Conservation (phyloP, 2,797 vertebrate genomes). For the Hippoglossus hippoglossus region DNA sequence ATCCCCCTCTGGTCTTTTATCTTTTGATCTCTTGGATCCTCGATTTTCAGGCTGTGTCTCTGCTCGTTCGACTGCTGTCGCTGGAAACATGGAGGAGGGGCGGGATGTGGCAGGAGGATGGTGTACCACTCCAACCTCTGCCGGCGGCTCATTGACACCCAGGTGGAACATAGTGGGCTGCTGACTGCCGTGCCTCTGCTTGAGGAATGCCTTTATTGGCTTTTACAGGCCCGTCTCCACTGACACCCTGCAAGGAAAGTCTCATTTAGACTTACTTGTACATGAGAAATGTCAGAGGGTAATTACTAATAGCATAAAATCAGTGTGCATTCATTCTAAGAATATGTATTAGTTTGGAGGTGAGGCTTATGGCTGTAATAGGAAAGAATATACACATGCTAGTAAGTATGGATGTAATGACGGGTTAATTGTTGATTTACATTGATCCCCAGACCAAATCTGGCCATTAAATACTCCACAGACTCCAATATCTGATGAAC, state of each 20-base stretch:
- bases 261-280: slow-evolving; percentile 58
- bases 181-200: slow-evolving; percentile 51
- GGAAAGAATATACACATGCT: no score
- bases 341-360: no score
- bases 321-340: neutral
- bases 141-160: slow-evolving; percentile 62
- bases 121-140: slow-evolving; percentile 5
- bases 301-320: neutral
- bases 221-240: slow-evolving; percentile 27
- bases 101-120: slow-evolving; percentile 22
- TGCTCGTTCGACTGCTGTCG: slow-evolving; percentile 6
- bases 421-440: neutral
- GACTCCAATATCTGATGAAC: slow-evolving; percentile 3
- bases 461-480: neutral
- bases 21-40: slow-evolving; percentile 36
- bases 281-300: slow-evolving; percentile 36
- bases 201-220: slow-evolving; percentile 58
- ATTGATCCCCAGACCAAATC: neutral
- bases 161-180: slow-evolving; percentile 67
- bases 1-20: slow-evolving; percentile 23
- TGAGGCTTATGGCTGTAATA: no score
- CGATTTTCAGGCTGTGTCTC: slow-evolving; percentile 44
- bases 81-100: slow-evolving; percentile 21
- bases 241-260: slow-evolving; percentile 22
- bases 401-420: no score